These are phyloP conservation scores for Synergus laeviventris DNA, from an alignment of 2,888 invertebrate species.

Conservation along the genomic window DNA sequence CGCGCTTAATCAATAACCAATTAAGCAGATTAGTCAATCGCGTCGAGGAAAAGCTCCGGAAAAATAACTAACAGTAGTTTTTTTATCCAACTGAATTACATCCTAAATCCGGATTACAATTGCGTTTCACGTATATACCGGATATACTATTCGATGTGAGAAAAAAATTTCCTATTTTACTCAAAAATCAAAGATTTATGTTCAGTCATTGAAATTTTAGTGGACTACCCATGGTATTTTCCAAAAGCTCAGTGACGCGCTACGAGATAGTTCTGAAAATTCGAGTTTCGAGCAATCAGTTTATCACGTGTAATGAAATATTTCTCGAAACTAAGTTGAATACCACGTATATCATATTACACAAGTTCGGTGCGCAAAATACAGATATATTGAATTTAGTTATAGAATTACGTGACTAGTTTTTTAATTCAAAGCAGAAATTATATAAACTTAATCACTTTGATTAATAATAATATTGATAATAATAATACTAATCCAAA, in stretches of 20 bases:
- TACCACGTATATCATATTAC: conserved; percentile 7
- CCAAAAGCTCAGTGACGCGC: neutral
- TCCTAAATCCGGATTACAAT: conserved; percentile 6
- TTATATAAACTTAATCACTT: neutral
- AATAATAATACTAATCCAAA: too few relatives aligned
- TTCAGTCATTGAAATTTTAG: neutral
- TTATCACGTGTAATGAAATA: conserved; percentile 10
- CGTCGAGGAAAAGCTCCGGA: neutral
- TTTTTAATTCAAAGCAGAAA: neutral
- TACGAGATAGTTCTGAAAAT: neutral
- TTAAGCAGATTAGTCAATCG: neutral
- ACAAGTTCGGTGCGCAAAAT: conserved; percentile 5
- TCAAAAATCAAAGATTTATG: neutral
- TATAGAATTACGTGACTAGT: conserved; percentile 19
- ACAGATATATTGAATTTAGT: neutral
- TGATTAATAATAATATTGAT: too few relatives aligned
- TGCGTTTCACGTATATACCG: neutral
- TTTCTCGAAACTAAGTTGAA: neutral
- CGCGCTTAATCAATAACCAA: neutral
- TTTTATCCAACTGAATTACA: neutral
- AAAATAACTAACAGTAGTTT: conserved; percentile 4
- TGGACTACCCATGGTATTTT: neutral
- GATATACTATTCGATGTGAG: neutral
- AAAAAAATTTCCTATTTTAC: neutral
- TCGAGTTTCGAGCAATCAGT: neutral